Evolutionary conservation across 2,888 invertebrate species (phyloP).

Genomic region (Andrena flavipes): DNA sequence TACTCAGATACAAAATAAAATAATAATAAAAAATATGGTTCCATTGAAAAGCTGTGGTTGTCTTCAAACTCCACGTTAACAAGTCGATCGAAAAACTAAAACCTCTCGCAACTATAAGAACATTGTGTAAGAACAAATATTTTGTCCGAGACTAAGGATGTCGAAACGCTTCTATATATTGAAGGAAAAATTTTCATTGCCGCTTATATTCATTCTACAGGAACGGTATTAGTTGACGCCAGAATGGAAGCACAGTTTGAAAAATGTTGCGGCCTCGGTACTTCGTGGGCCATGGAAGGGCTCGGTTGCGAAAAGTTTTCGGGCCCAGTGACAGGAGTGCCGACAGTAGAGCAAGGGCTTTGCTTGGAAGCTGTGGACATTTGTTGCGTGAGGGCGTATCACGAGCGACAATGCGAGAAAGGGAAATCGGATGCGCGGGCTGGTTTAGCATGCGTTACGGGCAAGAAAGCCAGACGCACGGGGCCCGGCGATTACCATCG

Average conservation of each 20-base stretch:
- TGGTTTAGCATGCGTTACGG: slow-evolving; percentile 83
- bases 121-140: too few species aligned
- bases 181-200: neutral
- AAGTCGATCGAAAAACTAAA: too few species aligned
- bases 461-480: slow-evolving; percentile 48
- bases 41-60: too few species aligned
- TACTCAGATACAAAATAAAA: too few species aligned
- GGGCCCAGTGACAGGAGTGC: slow-evolving; percentile 86
- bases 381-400: slow-evolving; percentile 86
- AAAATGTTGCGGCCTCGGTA: slow-evolving; percentile 86
- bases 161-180: too few species aligned
- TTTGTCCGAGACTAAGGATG: too few species aligned
- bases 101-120: too few species aligned
- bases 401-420: slow-evolving; percentile 85
- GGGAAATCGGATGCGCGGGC: slow-evolving; percentile 86
- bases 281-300: slow-evolving; percentile 85
- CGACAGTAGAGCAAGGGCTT: slow-evolving; percentile 86
- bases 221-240: slow-evolving; percentile 49
- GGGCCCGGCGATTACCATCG: slow-evolving; percentile 79
- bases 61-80: too few species aligned
- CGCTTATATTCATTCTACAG: neutral
- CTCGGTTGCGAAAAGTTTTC: slow-evolving; percentile 85
- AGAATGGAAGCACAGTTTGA: slow-evolving; percentile 76
- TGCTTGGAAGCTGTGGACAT: slow-evolving; percentile 88
- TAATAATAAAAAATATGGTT: too few species aligned